Conservation (phyloP, 2,113 vertebrate species). For the Apodemus speciosus region DNA sequence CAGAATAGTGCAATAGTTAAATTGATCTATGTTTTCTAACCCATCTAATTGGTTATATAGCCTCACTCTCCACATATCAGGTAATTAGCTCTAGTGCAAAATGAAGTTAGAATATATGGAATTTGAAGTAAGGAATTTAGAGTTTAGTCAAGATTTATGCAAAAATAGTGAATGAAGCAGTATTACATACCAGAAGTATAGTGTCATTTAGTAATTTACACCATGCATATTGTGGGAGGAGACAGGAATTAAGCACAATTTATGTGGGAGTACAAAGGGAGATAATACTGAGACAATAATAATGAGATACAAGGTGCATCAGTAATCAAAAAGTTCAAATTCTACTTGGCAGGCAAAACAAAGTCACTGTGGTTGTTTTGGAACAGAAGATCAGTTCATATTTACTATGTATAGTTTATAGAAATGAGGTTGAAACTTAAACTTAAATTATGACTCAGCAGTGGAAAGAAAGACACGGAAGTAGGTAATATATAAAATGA, state of each 20-base stretch:
- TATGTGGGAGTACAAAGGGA: neutral
- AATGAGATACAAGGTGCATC: neutral
- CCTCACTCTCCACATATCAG: neutral
- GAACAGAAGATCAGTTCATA: slow-evolving; percentile 4
- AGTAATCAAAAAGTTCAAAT: slow-evolving; percentile 6
- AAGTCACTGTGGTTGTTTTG: neutral
- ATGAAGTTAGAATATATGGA: neutral
- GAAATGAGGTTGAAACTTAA: neutral
- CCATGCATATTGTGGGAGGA: neutral
- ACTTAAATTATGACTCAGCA: neutral
- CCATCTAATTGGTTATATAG: neutral
- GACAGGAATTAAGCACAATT: neutral
- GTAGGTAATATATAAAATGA: neutral
- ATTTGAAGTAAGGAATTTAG: neutral
- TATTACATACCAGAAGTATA: neutral
- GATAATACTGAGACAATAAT: neutral
- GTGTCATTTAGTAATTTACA: neutral
- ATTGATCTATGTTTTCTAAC: slow-evolving; percentile 29
- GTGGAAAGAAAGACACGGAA: neutral
- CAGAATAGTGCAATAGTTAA: neutral
- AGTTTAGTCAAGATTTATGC: neutral
- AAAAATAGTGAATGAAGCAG: neutral
- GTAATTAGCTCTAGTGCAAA: neutral
- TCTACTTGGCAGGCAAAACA: slow-evolving; percentile 38
- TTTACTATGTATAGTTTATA: slow-evolving; percentile 4